Evolutionary conservation across 2,113 vertebrate species (phyloP).

Genomic region (Toxotes jaculatrix): DNA sequence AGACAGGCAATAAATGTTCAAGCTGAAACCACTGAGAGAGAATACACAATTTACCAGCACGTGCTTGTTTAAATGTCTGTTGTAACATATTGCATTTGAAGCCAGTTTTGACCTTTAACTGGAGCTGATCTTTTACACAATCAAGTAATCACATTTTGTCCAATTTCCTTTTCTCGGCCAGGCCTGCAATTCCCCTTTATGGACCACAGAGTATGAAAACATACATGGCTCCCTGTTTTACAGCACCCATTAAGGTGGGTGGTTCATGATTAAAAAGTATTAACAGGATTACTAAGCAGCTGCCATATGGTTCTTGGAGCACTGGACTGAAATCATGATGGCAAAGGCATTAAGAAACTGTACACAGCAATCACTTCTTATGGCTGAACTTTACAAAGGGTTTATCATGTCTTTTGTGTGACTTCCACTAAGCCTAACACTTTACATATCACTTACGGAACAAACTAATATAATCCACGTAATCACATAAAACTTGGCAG

Average conservation of each 20-base stretch:
- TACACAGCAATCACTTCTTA: not conserved
- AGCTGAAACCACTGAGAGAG: not conserved
- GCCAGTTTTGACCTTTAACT: not conserved
- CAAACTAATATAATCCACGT: not conserved
- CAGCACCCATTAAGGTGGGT: conserved; percentile 36
- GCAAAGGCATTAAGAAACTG: conserved; percentile 30
- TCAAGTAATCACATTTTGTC: not conserved
- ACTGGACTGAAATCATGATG: conserved; percentile 43
- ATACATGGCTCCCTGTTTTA: conserved; percentile 35
- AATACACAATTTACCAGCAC: not conserved
- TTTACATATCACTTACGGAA: not conserved
- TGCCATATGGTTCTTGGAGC: conserved; percentile 68
- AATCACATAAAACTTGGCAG: not conserved
- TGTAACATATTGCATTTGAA: not conserved
- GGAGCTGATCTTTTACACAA: not conserved
- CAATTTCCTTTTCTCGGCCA: conserved; percentile 30
- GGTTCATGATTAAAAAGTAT: conserved; percentile 71
- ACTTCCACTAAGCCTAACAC: not conserved
- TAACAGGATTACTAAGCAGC: conserved; percentile 68
- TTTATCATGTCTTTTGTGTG: not conserved
- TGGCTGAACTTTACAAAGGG: not conserved
- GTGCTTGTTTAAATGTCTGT: not conserved
- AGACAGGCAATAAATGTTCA: not conserved
- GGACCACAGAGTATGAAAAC: conserved; percentile 10
- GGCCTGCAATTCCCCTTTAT: conserved; percentile 18